phyloP scores from a whole-genome alignment of 2,113 vertebrate genomes.

The Anarrhichthys ocellatus region DNA sequence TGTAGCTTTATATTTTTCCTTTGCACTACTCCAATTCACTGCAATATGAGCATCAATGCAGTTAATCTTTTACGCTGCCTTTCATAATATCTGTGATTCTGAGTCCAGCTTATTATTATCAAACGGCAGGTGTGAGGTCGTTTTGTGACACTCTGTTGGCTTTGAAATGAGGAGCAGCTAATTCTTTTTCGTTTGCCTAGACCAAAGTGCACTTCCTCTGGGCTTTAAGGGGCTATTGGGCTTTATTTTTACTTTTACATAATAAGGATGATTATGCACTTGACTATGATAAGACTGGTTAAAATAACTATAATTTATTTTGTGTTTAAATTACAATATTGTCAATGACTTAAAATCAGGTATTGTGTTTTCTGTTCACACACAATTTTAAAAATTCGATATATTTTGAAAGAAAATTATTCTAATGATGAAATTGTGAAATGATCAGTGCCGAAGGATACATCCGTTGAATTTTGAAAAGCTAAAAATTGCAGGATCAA shows the following conservation, averaged over 20 bases:
- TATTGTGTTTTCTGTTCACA: slow-evolving; percentile 12
- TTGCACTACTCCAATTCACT: slow-evolving; percentile 28
- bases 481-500: slow-evolving; percentile 7
- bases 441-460: slow-evolving; percentile 1
- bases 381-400: slow-evolving; percentile 25
- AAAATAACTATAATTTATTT: slow-evolving; percentile 12
- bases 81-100: slow-evolving; percentile 45
- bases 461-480: slow-evolving; percentile 26
- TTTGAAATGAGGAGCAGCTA: slow-evolving; percentile 58
- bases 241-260: slow-evolving; percentile 65
- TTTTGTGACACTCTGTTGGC: slow-evolving; percentile 29
- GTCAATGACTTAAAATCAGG: slow-evolving; percentile 27
- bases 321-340: slow-evolving; percentile 16
- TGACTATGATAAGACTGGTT: slow-evolving; percentile 26
- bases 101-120: slow-evolving; percentile 37
- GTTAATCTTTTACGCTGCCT: slow-evolving; percentile 31
- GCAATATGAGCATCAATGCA: slow-evolving; percentile 44
- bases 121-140: slow-evolving; percentile 35
- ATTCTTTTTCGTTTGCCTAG: slow-evolving; percentile 43
- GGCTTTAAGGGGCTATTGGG: slow-evolving; percentile 60
- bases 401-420: slow-evolving; percentile 2
- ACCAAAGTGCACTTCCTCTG: slow-evolving; percentile 81
- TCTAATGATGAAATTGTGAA: slow-evolving; percentile 12
- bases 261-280: slow-evolving; percentile 28
- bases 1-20: slow-evolving; percentile 38